phyloP scores from a whole-genome alignment of 2,113 vertebrate genomes.

The Micronycteris hirsuta region DNA sequence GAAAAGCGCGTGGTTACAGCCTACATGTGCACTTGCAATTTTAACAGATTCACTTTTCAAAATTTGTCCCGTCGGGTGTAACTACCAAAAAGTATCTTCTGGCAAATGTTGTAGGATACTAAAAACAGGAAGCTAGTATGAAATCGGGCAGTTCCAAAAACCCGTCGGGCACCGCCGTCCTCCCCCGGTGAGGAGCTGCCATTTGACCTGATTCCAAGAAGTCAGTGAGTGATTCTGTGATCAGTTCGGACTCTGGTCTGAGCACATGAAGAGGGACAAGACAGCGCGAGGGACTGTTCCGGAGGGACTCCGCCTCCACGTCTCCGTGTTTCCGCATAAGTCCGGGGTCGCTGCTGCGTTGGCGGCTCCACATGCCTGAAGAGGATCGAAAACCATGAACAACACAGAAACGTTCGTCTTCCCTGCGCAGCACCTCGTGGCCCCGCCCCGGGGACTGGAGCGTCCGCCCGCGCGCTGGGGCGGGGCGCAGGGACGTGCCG shows the following conservation, averaged over 20 bases:
- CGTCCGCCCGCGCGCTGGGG: background rate
- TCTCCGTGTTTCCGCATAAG: background rate
- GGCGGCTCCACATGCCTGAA: background rate
- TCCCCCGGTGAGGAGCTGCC: background rate
- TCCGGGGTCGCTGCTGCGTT: background rate
- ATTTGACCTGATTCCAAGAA: background rate
- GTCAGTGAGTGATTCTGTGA: background rate
- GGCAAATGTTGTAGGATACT: background rate
- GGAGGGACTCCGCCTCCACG: background rate
- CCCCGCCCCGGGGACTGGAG: background rate
- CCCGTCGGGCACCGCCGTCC: background rate
- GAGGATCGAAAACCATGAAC: background rate
- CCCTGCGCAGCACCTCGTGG: background rate
- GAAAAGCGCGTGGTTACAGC: slow-evolving; percentile 55
- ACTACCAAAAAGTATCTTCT: background rate
- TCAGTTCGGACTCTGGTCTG: background rate
- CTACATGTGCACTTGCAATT: slow-evolving; percentile 37
- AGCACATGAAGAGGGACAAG: background rate
- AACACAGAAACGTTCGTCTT: too few relatives aligned
- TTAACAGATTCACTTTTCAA: slow-evolving; percentile 62
- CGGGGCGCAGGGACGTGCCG: background rate
- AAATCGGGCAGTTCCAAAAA: background rate
- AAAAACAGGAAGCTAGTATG: background rate
- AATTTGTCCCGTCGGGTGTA: background rate
- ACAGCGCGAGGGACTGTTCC: background rate